Conservation (phyloP, 1,140 invertebrate species). For the Sminthurides bifidus region DNA sequence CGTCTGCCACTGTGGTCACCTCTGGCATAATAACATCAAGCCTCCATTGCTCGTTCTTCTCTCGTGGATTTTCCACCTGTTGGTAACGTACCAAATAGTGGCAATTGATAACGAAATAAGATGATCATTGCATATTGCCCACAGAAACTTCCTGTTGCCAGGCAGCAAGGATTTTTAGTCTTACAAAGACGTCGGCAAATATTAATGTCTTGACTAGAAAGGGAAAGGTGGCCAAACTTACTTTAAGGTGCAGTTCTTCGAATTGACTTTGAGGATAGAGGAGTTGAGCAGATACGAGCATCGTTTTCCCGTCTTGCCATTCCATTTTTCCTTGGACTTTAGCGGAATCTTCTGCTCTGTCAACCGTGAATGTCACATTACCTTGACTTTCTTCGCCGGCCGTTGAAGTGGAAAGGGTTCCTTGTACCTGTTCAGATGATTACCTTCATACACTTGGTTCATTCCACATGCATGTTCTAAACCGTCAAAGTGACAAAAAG, state of each 20-base stretch:
- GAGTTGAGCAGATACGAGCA: conserved; percentile 8
- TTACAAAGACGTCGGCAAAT: too few relatives aligned
- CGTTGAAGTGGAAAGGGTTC: conserved; percentile 18
- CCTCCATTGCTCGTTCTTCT: conserved; percentile 21
- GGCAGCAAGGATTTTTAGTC: too few relatives aligned
- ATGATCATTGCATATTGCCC: too few relatives aligned
- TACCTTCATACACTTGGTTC: too few relatives aligned
- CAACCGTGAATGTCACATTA: conserved; percentile 9
- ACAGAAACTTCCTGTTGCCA: too few relatives aligned
- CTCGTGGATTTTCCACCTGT: conserved; percentile 22
- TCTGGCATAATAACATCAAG: conserved; percentile 1
- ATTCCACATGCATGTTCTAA: too few relatives aligned
- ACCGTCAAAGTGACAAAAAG: background rate
- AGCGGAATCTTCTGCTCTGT: background rate
- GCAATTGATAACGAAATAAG: background rate
- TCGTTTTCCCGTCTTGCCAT: conserved; percentile 12
- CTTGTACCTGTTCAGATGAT: conserved; percentile 19
- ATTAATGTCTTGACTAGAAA: background rate
- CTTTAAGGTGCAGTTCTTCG: conserved; percentile 18
- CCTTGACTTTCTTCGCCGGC: conserved; percentile 1
- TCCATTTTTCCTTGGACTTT: conserved; percentile 15
- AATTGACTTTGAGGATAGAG: conserved; percentile 18
- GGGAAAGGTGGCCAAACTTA: background rate
- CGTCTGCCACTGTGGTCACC: background rate
- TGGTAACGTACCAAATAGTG: conserved; percentile 1